These are phyloP conservation scores for Scaptomyza montana DNA, from an alignment of 1,140 invertebrate species.

Conservation along the genomic window DNA sequence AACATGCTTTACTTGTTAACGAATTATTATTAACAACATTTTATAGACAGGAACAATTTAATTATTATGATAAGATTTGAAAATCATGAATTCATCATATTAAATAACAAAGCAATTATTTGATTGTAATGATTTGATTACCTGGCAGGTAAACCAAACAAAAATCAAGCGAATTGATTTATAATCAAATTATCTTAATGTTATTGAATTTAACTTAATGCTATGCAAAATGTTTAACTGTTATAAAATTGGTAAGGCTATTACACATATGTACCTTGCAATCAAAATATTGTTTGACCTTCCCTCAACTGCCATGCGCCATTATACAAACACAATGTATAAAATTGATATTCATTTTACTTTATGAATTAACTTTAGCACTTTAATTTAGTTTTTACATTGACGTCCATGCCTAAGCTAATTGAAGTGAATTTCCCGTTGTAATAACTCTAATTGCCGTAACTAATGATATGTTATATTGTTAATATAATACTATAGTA, in stretches of 20 bases:
- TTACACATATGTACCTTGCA: too few species aligned
- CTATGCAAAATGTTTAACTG: background rate
- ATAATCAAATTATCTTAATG: background rate
- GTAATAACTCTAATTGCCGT: slow-evolving; percentile 38
- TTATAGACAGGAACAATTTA: background rate
- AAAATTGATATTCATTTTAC: background rate
- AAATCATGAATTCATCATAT: background rate
- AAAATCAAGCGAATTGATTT: background rate
- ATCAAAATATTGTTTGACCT: too few species aligned
- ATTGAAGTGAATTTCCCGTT: slow-evolving; percentile 18
- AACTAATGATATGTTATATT: slow-evolving; percentile 17
- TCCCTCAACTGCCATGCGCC: background rate
- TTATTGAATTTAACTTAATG: background rate
- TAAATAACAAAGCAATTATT: background rate
- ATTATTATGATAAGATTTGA: background rate
- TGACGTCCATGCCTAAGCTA: background rate
- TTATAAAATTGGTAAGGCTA: background rate
- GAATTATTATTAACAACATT: background rate
- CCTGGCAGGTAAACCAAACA: background rate
- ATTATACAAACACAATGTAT: too few species aligned
- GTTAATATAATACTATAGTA: background rate
- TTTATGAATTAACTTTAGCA: background rate
- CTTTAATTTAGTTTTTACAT: slow-evolving; percentile 1
- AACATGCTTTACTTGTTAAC: background rate
- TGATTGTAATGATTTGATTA: background rate